Percentiles rank a stretch among this genome's conserved stretches.
phyloP scores from a whole-genome alignment of 37 sponge, comb jelly and placozoan genomes.

The Cliona cf. orientalis region DNA sequence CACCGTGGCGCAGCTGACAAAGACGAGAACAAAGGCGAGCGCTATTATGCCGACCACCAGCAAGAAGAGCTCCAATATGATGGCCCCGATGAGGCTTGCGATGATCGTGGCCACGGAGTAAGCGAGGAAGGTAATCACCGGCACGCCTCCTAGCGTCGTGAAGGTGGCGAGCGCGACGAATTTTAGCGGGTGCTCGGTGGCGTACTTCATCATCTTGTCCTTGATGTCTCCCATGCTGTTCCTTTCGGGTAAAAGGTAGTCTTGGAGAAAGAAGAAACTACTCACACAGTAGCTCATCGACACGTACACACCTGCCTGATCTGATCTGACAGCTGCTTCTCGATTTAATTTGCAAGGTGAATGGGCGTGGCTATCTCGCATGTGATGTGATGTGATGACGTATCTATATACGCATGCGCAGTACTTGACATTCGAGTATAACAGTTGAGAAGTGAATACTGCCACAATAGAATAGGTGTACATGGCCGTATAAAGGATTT shows the following conservation, averaged over 20 bases:
- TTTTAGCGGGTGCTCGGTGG: conserved; percentile 31
- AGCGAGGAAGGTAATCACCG: conserved; percentile 38
- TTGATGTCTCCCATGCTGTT: neutral
- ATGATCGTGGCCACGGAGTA: conserved; percentile 48
- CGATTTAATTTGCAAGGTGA: neutral
- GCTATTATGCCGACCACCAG: conserved; percentile 30
- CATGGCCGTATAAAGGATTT: no score
- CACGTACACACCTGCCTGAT: neutral
- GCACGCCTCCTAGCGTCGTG: conserved; percentile 17
- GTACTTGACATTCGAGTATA: neutral
- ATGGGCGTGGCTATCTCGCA: no score
- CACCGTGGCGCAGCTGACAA: conserved; percentile 28
- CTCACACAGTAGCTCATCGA: neutral
- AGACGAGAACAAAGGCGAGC: conserved; percentile 42
- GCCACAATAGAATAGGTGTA: no score
- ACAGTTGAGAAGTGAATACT: neutral
- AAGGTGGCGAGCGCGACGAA: conserved; percentile 36
- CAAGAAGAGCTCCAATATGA: conserved; percentile 41
- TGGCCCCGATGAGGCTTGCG: conserved; percentile 41
- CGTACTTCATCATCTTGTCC: conserved; percentile 9
- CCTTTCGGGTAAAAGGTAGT: neutral
- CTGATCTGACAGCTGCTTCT: neutral
- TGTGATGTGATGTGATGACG: no score
- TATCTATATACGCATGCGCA: no score
- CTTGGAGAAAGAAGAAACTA: conserved; percentile 13